Evolutionary conservation across 2,888 invertebrate species (phyloP).

Genomic region (Malthinus flaveolus): DNA sequence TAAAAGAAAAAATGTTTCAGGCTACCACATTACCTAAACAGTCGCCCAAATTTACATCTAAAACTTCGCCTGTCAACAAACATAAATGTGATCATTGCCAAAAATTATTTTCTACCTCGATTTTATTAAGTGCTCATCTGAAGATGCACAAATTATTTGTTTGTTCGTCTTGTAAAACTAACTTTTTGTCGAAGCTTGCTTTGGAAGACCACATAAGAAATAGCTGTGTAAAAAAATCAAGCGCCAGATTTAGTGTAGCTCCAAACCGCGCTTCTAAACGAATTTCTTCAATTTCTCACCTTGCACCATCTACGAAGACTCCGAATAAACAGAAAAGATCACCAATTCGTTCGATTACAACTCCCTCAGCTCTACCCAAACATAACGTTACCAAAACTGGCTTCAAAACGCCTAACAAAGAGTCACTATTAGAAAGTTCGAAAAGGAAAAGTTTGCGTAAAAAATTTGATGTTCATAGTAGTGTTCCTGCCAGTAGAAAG

Average conservation of each 20-base stretch:
- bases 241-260: slow-evolving; percentile 32
- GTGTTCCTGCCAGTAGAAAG: slow-evolving; percentile 39
- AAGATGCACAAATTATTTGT: slow-evolving; percentile 43
- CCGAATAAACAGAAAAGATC: too few species aligned
- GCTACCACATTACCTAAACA: slow-evolving; percentile 38
- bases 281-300: neutral
- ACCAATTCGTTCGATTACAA: slow-evolving; percentile 37
- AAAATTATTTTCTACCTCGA: slow-evolving; percentile 41
- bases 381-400: slow-evolving; percentile 44
- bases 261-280: slow-evolving; percentile 2
- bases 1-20: slow-evolving; percentile 43
- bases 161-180: slow-evolving; percentile 42
- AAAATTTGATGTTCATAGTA: slow-evolving; percentile 33
- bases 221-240: slow-evolving; percentile 45
- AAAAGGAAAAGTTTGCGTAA: slow-evolving; percentile 13
- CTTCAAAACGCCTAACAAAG: slow-evolving; percentile 45
- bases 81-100: slow-evolving; percentile 45
- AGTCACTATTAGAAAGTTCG: slow-evolving; percentile 10
- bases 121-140: slow-evolving; percentile 38
- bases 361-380: slow-evolving; percentile 38
- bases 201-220: slow-evolving; percentile 46
- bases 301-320: neutral
- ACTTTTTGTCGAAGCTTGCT: slow-evolving; percentile 45
- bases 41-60: slow-evolving; percentile 40
- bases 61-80: neutral